Evolutionary conservation across 2,888 invertebrate species (phyloP).

Genomic region (Dichetophora obliterata): DNA sequence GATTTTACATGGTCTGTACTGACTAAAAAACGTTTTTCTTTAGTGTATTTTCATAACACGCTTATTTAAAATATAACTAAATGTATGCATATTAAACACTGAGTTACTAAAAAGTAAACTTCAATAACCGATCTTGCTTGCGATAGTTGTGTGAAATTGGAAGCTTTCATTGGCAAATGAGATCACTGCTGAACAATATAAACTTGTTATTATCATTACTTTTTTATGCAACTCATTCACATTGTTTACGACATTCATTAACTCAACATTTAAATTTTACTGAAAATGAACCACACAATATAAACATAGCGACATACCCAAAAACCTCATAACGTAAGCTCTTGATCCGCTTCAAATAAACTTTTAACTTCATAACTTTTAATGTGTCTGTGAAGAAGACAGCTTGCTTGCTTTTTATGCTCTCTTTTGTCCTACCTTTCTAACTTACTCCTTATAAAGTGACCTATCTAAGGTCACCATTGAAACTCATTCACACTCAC

Average conservation of each 20-base stretch:
- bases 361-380: conserved; percentile 45
- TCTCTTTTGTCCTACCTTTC: conserved; percentile 26
- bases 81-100: too few relatives aligned
- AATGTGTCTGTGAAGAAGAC: conserved; percentile 44
- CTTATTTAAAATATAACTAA: too few relatives aligned
- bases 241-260: background rate
- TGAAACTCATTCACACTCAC: conserved; percentile 38
- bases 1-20: too few relatives aligned
- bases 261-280: conserved; percentile 13
- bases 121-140: too few relatives aligned
- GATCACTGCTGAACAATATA: too few relatives aligned
- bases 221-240: too few relatives aligned
- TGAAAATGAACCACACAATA: background rate
- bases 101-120: too few relatives aligned
- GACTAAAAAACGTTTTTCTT: too few relatives aligned
- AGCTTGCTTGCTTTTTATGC: background rate
- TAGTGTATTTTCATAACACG: too few relatives aligned
- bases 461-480: conserved; percentile 53
- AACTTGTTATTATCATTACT: too few relatives aligned
- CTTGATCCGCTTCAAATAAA: conserved; percentile 33
- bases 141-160: too few relatives aligned
- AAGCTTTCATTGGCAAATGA: too few relatives aligned
- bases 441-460: background rate
- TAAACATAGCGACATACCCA: background rate
- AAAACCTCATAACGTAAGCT: conserved; percentile 20